Percentiles rank a stretch among this genome's conserved stretches.
phyloP scores from a whole-genome alignment of 2,797 vertebrate genomes.

The Protonibea diacanthus region DNA sequence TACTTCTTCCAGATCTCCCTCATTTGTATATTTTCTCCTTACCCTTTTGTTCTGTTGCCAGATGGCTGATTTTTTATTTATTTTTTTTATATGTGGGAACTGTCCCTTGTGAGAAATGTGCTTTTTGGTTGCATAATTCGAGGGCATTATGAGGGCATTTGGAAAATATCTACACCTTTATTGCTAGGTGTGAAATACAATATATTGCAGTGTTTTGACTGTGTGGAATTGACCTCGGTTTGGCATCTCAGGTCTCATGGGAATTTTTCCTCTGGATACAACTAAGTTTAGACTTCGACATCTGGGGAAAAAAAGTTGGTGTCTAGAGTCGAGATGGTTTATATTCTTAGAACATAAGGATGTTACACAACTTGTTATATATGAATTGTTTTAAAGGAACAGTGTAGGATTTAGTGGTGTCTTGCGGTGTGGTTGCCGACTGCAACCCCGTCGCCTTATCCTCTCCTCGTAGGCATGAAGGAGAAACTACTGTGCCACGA shows the following conservation, averaged over 20 bases:
- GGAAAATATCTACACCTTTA: constrained; percentile 45
- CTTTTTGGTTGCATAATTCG: not conserved
- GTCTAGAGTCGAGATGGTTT: not conserved
- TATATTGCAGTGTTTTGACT: constrained; percentile 6
- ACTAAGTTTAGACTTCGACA: not conserved
- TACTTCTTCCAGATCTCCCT: constrained; percentile 15
- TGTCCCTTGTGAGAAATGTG: not conserved
- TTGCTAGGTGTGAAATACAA: constrained; percentile 35
- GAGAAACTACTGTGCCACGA: no score
- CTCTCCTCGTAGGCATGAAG: no score
- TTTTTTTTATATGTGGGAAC: not conserved
- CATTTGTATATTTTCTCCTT: constrained; percentile 13
- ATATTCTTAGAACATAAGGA: not conserved
- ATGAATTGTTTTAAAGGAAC: not conserved
- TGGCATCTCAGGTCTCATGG: not conserved
- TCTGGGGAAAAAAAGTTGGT: not conserved
- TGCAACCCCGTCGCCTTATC: no score
- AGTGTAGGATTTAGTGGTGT: no score
- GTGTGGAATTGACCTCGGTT: constrained; percentile 21
- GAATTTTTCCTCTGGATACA: not conserved
- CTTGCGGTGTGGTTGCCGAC: no score
- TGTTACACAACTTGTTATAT: not conserved
- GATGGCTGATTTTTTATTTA: constrained; percentile 20
- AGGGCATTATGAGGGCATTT: not conserved
- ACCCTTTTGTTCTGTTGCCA: constrained; percentile 56